Conservation (phyloP, 2,888 invertebrate species). For the Phlogophora meticulosa region DNA sequence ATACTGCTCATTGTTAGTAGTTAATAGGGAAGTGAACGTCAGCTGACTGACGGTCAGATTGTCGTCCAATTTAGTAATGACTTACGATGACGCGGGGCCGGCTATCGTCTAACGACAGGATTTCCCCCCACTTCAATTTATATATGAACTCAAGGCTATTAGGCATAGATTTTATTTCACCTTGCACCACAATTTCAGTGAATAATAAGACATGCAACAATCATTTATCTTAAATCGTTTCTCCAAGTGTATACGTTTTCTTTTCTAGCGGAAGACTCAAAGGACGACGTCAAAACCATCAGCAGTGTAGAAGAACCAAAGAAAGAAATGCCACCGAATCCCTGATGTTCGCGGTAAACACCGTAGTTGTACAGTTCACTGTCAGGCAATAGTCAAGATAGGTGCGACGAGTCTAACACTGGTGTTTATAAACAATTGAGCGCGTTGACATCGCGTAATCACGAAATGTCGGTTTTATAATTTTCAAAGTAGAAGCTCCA, state of each 20-base stretch:
- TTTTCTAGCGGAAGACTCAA: conserved; percentile 92
- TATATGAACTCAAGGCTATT: not conserved
- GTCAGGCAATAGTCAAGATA: conserved; percentile 54
- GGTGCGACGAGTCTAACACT: conserved; percentile 49
- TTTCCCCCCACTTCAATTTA: not conserved
- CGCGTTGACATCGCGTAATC: conserved; percentile 34
- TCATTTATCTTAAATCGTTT: not conserved
- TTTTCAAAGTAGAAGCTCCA: conserved; percentile 32
- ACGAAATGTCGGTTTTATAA: conserved; percentile 29
- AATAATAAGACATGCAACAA: not conserved
- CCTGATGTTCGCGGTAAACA: conserved; percentile 89
- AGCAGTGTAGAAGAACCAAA: conserved; percentile 92
- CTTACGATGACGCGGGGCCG: too few relatives aligned
- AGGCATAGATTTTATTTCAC: not conserved
- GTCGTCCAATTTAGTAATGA: conserved; percentile 6
- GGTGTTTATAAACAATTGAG: conserved; percentile 48
- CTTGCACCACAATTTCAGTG: not conserved
- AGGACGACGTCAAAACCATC: conserved; percentile 91
- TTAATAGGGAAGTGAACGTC: not conserved
- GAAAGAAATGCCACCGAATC: conserved; percentile 92
- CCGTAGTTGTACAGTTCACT: conserved; percentile 62
- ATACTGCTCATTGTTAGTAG: not conserved
- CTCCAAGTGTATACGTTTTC: not conserved
- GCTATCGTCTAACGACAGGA: not conserved
- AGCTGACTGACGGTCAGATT: too few relatives aligned